phyloP scores from a whole-genome alignment of 2,113 vertebrate genomes.

The Syngnathoides biaculeatus region DNA sequence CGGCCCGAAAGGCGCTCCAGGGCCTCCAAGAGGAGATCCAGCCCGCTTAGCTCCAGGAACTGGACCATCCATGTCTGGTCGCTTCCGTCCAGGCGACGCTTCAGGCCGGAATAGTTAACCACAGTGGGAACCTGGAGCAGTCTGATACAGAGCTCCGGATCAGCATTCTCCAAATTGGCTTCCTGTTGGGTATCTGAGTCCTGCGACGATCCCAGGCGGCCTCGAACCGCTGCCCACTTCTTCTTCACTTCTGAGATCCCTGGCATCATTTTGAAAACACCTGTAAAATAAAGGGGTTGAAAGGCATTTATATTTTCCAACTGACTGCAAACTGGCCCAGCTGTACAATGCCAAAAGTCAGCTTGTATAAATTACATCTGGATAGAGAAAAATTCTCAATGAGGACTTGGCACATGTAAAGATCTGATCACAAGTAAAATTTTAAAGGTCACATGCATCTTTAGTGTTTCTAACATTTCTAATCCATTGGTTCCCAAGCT shows the following conservation, averaged over 20 bases:
- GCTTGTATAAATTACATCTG: too few relatives aligned
- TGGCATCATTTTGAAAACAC: constrained; percentile 73
- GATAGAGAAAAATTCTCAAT: too few relatives aligned
- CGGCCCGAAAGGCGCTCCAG: constrained; percentile 89
- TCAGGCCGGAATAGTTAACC: constrained; percentile 94
- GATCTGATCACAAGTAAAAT: too few relatives aligned
- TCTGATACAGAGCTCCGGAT: constrained; percentile 92
- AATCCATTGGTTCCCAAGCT: too few relatives aligned
- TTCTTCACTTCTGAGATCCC: constrained; percentile 79
- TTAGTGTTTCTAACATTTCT: too few relatives aligned
- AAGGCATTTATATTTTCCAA: neutral
- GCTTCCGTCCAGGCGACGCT: constrained; percentile 87
- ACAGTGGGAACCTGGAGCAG: constrained; percentile 92
- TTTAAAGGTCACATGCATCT: too few relatives aligned
- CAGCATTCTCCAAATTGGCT: constrained; percentile 92
- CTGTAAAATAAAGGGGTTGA: constrained; percentile 19
- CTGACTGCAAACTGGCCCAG: too few relatives aligned
- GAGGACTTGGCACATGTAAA: too few relatives aligned
- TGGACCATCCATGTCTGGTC: constrained; percentile 93
- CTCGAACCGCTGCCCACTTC: constrained; percentile 87
- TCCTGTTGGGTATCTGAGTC: constrained; percentile 83
- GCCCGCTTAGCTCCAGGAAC: constrained; percentile 90
- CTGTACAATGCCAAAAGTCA: too few relatives aligned
- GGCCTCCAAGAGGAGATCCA: constrained; percentile 93
- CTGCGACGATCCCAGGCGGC: constrained; percentile 82